Evolutionary conservation across 30 jellyfish, hydroid and myxozoan species (phyloP).

Genomic region (Turritopsis dohrnii): DNA sequence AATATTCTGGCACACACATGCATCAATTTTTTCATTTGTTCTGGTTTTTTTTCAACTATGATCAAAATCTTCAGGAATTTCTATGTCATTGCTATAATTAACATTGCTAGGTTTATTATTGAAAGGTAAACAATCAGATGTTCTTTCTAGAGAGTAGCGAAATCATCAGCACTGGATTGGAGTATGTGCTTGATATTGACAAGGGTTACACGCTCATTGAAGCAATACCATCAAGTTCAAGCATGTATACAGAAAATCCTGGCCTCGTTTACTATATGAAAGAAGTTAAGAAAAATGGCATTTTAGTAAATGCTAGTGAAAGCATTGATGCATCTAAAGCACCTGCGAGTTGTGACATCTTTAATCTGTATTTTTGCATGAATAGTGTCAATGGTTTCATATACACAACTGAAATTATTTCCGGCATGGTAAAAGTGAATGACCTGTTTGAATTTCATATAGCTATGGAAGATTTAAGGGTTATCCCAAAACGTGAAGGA

Average conservation of each 20-base stretch:
- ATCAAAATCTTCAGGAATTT: too few species aligned
- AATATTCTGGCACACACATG: too few species aligned
- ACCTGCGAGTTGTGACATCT: not conserved
- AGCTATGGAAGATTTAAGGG: not conserved
- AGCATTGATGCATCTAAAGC: not conserved
- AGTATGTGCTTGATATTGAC: not conserved
- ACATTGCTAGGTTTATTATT: too few species aligned
- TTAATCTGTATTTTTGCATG: not conserved
- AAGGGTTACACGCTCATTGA: not conserved
- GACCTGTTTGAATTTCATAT: not conserved
- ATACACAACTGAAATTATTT: not conserved
- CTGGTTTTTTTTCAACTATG: too few species aligned
- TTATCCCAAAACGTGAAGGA: not conserved
- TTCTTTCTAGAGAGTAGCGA: not conserved
- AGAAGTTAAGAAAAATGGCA: not conserved
- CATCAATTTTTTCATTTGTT: too few species aligned
- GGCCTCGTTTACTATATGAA: not conserved
- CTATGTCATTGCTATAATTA: too few species aligned
- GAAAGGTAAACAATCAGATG: too few species aligned
- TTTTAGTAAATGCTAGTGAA: not conserved
- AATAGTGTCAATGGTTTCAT: not conserved
- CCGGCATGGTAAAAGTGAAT: not conserved
- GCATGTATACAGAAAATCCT: not conserved
- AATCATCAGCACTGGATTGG: not conserved
- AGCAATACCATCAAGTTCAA: not conserved